Conservation (phyloP, 2,888 invertebrate species). For the Portevinia maculata region DNA sequence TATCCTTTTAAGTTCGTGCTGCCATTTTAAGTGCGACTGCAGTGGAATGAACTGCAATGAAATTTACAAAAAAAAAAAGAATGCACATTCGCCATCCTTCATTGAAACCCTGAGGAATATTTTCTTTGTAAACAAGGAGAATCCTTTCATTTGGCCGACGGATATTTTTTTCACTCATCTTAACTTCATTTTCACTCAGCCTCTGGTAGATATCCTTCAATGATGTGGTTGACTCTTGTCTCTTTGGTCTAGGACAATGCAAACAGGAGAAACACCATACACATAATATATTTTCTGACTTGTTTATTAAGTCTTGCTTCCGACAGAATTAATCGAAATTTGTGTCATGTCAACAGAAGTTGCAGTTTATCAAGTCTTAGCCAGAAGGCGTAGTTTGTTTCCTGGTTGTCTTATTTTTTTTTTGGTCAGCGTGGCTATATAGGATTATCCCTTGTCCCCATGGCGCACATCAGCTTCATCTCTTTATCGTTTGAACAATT, state of each 20-base stretch:
- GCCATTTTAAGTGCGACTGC: conserved; percentile 50
- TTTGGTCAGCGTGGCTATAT: conserved; percentile 3
- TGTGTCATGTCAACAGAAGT: conserved; percentile 62
- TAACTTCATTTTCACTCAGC: conserved; percentile 59
- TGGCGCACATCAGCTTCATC: conserved; percentile 7
- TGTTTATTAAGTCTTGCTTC: conserved; percentile 63
- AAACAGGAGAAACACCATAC: conserved; percentile 6
- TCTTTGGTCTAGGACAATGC: neutral
- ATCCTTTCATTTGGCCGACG: conserved; percentile 24
- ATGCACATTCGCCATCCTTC: neutral
- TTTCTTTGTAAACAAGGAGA: conserved; percentile 40
- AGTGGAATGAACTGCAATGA: conserved; percentile 64
- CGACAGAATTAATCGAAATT: conserved; percentile 58
- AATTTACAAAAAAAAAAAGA: conserved; percentile 24
- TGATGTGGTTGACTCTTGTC: conserved; percentile 46
- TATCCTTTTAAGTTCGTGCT: conserved; percentile 19
- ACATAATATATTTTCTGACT: conserved; percentile 46
- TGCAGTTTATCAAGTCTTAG: conserved; percentile 46
- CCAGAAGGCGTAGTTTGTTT: conserved; percentile 48
- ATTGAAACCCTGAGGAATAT: conserved; percentile 4
- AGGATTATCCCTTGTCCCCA: conserved; percentile 11
- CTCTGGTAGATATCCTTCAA: conserved; percentile 46
- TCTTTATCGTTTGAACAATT: neutral
- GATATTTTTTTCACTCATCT: conserved; percentile 32
- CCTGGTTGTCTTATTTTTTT: conserved; percentile 18